phyloP scores from a whole-genome alignment of 1,140 invertebrate species.

The Proctacanthus coquilletti region DNA sequence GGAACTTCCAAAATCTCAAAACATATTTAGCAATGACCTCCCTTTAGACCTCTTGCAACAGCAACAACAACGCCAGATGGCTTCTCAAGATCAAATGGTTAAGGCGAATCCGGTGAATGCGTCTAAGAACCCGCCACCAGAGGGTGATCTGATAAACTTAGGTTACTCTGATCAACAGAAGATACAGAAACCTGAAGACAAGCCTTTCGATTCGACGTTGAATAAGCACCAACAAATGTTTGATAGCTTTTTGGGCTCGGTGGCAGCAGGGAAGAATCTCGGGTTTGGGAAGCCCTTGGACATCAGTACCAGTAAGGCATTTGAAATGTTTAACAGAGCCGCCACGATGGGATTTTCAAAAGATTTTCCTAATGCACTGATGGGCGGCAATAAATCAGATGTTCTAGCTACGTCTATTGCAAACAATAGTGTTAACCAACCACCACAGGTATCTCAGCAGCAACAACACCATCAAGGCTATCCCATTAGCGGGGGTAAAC shows the following conservation, averaged over 20 bases:
- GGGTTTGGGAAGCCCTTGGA: slow-evolving; percentile 9
- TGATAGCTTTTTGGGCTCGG: slow-evolving; percentile 22
- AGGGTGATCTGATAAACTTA: background rate
- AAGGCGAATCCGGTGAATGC: no score
- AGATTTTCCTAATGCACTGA: slow-evolving; percentile 12
- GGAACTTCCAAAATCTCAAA: background rate
- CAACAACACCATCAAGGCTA: slow-evolving; percentile 14
- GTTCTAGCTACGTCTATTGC: background rate
- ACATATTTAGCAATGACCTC: background rate
- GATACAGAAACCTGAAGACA: background rate
- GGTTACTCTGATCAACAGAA: background rate
- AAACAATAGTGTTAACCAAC: slow-evolving; percentile 8
- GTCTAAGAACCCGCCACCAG: background rate
- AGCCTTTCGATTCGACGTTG: slow-evolving; percentile 5
- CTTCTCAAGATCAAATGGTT: no score
- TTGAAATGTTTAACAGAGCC: slow-evolving; percentile 28
- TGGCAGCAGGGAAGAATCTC: slow-evolving; percentile 21
- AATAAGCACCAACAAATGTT: slow-evolving; percentile 26
- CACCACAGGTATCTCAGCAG: slow-evolving; percentile 15
- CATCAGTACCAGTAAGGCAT: slow-evolving; percentile 25
- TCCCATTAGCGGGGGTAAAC: no score
- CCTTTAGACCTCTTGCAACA: slow-evolving; percentile 5
- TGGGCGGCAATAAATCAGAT: slow-evolving; percentile 8
- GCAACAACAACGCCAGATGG: slow-evolving; percentile 10
- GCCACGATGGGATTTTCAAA: slow-evolving; percentile 26